Base-by-base conservation (phyloP, 2,888 invertebrate genomes). In the Teleogryllus oceanicus region DNA sequence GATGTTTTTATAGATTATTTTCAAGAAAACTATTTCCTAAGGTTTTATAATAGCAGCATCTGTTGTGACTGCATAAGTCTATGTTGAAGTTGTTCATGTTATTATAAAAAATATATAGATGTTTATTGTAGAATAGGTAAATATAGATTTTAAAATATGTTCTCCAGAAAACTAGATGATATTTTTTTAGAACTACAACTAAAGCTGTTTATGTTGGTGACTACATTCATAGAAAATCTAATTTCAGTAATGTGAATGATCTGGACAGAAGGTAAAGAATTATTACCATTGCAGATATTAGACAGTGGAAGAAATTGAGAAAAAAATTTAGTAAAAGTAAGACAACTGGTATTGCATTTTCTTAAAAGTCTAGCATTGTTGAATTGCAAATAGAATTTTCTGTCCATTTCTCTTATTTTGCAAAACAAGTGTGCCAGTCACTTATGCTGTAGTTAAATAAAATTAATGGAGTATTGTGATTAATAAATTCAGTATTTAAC, bases 41-140 rank as follows among this genome's bases (percentile, higher is more conserved):
- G 1, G n/a, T 62, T 62, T 62, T 62, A 62, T 62, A 62, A 62
- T n/a, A 62, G 62, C 62, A 62, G 62, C 62, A 62, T 62, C 62
- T 62, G 62, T 62, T 62, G 62, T 62, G 62, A 62, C 62, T 62
- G 62, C 62, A 62, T 62, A 62, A 62, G 62, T 62, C 62, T 62
- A 62, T 62, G 62, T 62, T 62, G 62, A 62, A 62, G n/a, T 62
- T 62, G 62, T 62, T 62, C 62, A 62, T 62, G 62, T 62, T 62
- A 62, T 62, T 62, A 62, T 62, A 62, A 62, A 37, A 62, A 18
- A 62, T 62, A 62, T 62, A 62, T 62, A 62, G 62, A 62, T 62
- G 62, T 62, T 62, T n/a, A 62, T 18, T 18, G n/a, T 62, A 62
- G 62, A 18, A 18, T 62, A 62, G 62, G 62, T 18, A 62, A 62